Percentiles rank a stretch among this genome's conserved stretches.
Conservation (phyloP, 35 echinoderm and acorn worm species). For the Antedon bifida region DNA sequence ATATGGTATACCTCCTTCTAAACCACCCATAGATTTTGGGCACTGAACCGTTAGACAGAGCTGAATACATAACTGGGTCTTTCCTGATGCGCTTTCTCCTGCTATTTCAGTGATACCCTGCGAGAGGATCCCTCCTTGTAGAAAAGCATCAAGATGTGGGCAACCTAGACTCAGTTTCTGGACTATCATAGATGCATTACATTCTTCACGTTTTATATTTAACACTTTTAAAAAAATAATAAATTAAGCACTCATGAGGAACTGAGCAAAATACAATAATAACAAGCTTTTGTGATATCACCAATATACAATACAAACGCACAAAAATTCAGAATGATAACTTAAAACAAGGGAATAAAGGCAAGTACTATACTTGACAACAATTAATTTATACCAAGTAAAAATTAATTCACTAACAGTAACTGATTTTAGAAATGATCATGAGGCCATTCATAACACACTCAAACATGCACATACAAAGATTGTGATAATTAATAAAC, state of each 20-base stretch:
- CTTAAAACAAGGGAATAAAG: no score
- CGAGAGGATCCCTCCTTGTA: constrained; percentile 60
- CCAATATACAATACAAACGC: background rate
- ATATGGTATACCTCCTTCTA: constrained; percentile 66
- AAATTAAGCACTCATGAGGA: no score
- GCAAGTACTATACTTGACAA: no score
- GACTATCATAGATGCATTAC: background rate
- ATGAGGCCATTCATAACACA: no score
- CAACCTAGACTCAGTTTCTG: constrained; percentile 44
- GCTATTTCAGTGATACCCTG: constrained; percentile 88
- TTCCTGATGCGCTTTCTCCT: constrained; percentile 87
- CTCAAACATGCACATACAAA: no score
- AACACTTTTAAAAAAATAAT: constrained; percentile 30
- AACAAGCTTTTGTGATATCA: no score
- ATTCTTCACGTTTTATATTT: constrained; percentile 39
- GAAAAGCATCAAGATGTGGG: constrained; percentile 61
- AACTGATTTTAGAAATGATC: no score
- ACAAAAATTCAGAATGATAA: no score
- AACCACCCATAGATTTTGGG: constrained; percentile 29
- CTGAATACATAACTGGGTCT: constrained; percentile 85
- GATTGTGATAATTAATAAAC: no score
- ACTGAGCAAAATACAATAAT: background rate
- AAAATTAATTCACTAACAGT: no score
- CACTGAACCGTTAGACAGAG: constrained; percentile 74
- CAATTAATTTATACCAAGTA: no score